A percentile compares a stretch with the other conserved stretches of the same genome.
phyloP scores from a whole-genome alignment of 1,140 invertebrate species.

The Pachypeltis micranthus region DNA sequence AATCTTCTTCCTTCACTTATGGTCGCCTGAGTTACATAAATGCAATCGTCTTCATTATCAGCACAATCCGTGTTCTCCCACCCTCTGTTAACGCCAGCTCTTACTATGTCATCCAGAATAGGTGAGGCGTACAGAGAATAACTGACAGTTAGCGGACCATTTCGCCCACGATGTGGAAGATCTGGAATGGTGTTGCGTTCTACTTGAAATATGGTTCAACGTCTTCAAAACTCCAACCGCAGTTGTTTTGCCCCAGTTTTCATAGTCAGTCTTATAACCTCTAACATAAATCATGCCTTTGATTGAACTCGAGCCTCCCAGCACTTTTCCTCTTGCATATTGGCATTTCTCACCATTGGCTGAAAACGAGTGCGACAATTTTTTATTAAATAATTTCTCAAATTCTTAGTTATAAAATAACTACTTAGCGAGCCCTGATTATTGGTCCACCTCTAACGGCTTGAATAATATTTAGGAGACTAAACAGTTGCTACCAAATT shows the following conservation, averaged over 20 bases:
- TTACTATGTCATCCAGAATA: too few relatives aligned
- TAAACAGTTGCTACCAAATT: too few relatives aligned
- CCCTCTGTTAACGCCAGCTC: neutral
- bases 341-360: conserved; percentile 21
- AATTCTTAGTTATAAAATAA: too few relatives aligned
- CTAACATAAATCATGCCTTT: conserved; percentile 52
- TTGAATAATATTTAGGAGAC: too few relatives aligned
- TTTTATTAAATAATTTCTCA: too few relatives aligned
- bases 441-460: too few relatives aligned
- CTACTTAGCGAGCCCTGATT: too few relatives aligned
- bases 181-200: conserved; percentile 53
- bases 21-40: neutral
- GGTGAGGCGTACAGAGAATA: too few relatives aligned
- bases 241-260: conserved; percentile 39
- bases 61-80: neutral
- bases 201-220: conserved; percentile 36
- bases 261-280: conserved; percentile 45
- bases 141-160: neutral
- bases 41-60: neutral
- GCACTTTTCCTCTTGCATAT: conserved; percentile 37
- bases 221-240: conserved; percentile 44
- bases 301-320: conserved; percentile 50
- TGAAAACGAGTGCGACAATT: too few relatives aligned
- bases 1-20: neutral
- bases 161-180: neutral